A percentile compares a stretch with the other conserved stretches of the same genome.
phyloP scores from a whole-genome alignment of 2,888 invertebrate genomes.

The Himalopsyche tibetana region DNA sequence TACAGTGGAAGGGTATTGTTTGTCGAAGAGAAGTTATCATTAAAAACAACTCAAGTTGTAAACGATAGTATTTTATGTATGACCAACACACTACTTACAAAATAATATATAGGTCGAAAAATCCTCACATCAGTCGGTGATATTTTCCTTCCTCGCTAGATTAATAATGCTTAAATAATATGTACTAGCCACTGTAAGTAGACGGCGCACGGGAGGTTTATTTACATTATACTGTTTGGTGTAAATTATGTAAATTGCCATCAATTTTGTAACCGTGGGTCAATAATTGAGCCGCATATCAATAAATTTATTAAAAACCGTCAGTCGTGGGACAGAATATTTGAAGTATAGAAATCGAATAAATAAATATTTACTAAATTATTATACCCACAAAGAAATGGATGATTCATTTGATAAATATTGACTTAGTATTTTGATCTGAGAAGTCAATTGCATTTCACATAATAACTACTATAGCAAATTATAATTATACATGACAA shows the following conservation, averaged over 20 bases:
- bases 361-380: too few species aligned
- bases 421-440: too few species aligned
- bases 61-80: slow-evolving; percentile 55
- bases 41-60: slow-evolving; percentile 57
- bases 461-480: too few species aligned
- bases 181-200: not conserved
- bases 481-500: too few species aligned
- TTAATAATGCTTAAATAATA: slow-evolving; percentile 2
- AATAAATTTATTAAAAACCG: not conserved
- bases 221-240: not conserved
- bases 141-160: not conserved
- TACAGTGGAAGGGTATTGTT: slow-evolving; percentile 47
- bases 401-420: too few species aligned
- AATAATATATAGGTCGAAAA: slow-evolving; percentile 50
- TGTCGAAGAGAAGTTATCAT: slow-evolving; percentile 45
- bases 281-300: not conserved
- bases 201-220: not conserved
- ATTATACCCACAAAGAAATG: too few species aligned
- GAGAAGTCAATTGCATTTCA: too few species aligned
- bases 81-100: not conserved
- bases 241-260: slow-evolving; percentile 20
- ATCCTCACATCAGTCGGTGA: slow-evolving; percentile 5
- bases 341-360: not conserved
- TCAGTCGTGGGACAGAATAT: not conserved
- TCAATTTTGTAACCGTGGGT: not conserved